Base-by-base conservation (phyloP, 1,140 invertebrate species). In the Ceratina japonica region DNA sequence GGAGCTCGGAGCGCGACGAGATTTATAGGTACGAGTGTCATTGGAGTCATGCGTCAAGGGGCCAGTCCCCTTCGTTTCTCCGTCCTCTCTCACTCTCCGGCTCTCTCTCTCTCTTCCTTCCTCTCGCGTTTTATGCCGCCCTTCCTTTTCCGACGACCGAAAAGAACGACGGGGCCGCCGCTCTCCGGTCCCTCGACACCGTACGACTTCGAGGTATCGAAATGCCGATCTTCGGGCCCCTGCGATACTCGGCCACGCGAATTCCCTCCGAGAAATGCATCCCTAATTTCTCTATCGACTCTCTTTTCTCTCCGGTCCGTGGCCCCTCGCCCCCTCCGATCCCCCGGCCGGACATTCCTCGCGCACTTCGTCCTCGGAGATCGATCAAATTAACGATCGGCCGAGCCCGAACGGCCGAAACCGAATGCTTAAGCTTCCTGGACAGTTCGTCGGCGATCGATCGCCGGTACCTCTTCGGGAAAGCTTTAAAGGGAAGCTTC, bases 21-120 rank as follows among this genome's bases (percentile, higher is more conserved):
- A 91, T 91, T 91, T 91, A 91, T 91, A 88, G 82, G 89, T 87
- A 87, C 88, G 86, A 90, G 88, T 91, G 90, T 91, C 91, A 91
- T 89, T 91, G 89, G 86, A 90, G 88, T 89, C 87, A 86, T 90
- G 87, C 88, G 89, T 91, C 90, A 90, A 88, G 83, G 78, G 66
- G 69, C 82, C 81, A 72, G 77, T 65, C 83, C 58, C 74, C 81
- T 68, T 69, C 54, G 22, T 62, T 59, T 64, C 37, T 44, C 24
- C 3, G 13, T 22, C 18, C 16, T 73, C 52, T 18, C 2, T 2
- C n/a, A n/a, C n/a, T n/a, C n/a, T n/a, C n/a, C n/a, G n/a, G 13
- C 49, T n/a, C n/a, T n/a, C n/a, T n/a, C n/a, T n/a, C n/a, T 0
- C 61, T 68, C 63, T 62, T 58, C 27, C 18, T 80, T 62, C 71